A percentile compares a stretch with the other conserved stretches of the same genome.
phyloP scores from a whole-genome alignment of 2,797 vertebrate species.

The Rhinogobio ventralis region DNA sequence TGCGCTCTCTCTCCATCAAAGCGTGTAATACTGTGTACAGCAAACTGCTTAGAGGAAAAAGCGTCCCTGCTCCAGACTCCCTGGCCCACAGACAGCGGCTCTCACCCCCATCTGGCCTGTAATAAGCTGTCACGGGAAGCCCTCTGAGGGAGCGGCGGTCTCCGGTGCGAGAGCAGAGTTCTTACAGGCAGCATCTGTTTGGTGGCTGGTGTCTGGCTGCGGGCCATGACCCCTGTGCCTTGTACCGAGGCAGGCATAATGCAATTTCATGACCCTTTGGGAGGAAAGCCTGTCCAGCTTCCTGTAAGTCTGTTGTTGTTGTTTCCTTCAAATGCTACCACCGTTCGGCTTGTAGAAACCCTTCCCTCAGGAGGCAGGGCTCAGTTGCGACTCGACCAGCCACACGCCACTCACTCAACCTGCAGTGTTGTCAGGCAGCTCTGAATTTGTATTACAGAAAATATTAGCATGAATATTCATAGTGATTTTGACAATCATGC shows the following conservation, averaged over 20 bases:
- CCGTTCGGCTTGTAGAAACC: conserved; percentile 52
- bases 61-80: conserved; percentile 27
- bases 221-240: conserved; percentile 61
- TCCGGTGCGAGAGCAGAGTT: conserved; percentile 58
- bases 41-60: conserved; percentile 44
- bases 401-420: conserved; percentile 34
- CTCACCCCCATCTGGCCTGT: conserved; percentile 62
- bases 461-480: not conserved
- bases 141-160: conserved; percentile 52
- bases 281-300: conserved; percentile 59
- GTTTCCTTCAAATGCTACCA: conserved; percentile 62
- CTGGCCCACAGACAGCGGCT: conserved; percentile 52
- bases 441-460: conserved; percentile 10
- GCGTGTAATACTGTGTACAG: conserved; percentile 51
- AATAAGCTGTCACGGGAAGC: conserved; percentile 63
- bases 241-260: conserved; percentile 63
- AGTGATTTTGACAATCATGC: not conserved
- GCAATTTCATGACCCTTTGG: conserved; percentile 67
- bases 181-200: conserved; percentile 66
- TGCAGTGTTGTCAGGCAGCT: conserved; percentile 13
- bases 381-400: conserved; percentile 34
- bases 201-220: conserved; percentile 63
- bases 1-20: conserved; percentile 53
- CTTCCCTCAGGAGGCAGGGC: conserved; percentile 47
- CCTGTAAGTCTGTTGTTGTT: conserved; percentile 59